These are phyloP conservation scores for Yasuhikotakia modesta DNA, from an alignment of 2,797 vertebrate genomes.

Conservation along the genomic window DNA sequence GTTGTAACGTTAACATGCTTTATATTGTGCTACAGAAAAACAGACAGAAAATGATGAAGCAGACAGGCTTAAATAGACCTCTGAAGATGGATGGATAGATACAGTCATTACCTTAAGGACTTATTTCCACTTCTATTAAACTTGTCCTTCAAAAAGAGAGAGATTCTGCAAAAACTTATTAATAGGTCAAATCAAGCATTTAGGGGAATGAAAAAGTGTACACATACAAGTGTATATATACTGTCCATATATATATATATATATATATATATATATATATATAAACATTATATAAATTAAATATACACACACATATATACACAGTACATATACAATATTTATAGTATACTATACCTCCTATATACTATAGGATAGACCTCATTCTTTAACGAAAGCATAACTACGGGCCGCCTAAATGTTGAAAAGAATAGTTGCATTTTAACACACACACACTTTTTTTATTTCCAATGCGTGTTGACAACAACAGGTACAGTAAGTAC, in stretches of 20 bases:
- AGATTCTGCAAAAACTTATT: no score
- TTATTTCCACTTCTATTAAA: not conserved
- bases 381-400: no score
- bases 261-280: no score
- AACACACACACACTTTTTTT: not conserved
- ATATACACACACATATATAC: no score
- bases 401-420: not conserved
- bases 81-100: not conserved
- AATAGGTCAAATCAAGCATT: no score
- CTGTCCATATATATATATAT: no score
- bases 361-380: no score
- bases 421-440: not conserved
- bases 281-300: no score
- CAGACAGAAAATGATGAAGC: not conserved
- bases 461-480: slow-evolving; percentile 24
- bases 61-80: not conserved
- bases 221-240: no score
- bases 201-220: no score
- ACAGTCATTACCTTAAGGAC: not conserved
- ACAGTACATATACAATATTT: no score
- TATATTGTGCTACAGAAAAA: not conserved
- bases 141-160: not conserved
- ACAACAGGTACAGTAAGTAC: slow-evolving; percentile 21
- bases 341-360: no score
- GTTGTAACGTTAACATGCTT: not conserved